Base-by-base conservation (phyloP, 2,888 invertebrate species). In the Epirrhoe alternata region DNA sequence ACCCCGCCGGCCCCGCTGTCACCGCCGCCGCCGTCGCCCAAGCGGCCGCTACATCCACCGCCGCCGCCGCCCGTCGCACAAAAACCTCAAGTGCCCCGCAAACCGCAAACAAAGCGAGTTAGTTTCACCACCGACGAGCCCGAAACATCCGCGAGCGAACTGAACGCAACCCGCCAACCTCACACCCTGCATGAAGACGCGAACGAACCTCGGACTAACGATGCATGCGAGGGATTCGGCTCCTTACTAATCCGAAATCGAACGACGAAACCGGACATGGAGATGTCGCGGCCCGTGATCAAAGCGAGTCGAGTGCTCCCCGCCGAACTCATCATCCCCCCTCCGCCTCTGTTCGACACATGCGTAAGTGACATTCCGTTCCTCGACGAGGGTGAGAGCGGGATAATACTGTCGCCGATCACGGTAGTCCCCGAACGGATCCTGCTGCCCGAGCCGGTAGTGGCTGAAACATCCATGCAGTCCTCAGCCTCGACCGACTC, bases 31-130 rank as follows among this genome's bases (percentile, higher is more conserved):
- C 73, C 75, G 67, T 76, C 74, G 69, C 82, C 79, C 70, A 81
- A 73, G 71, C 82, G 80, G 8, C 85, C 83, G 61, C 75, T 67
- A 54, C 77, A 77, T 38, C 83, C 86, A 65, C 88, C 88, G 71
- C 88, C 87, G 65, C 83, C 87, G 68, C 87, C 86, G 50, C 70
- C 87, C 35, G 74, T 67, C 82, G 87, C 86, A 87, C 88, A 82
- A 81, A 91, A 89, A 84, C 93, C 90, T 70, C 90, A 86, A 87
- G 91, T 92, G 81, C 91, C 92, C 61, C 89, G 89, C 75, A 93
- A 92, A 86, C 92, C 92, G 74, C 89, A 88, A 72, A 84, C 81
- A 79, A 93, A 93, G 80, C 90, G 92, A 92, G 92, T 93, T 91
- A 93, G 92, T 93, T 93, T 93, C 87, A 89, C 83, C 66, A 81